Evolutionary conservation across 2,888 invertebrate genomes (phyloP), one percentile per base, ranked within the genome.

Genomic region (Aphrophora alni): DNA sequence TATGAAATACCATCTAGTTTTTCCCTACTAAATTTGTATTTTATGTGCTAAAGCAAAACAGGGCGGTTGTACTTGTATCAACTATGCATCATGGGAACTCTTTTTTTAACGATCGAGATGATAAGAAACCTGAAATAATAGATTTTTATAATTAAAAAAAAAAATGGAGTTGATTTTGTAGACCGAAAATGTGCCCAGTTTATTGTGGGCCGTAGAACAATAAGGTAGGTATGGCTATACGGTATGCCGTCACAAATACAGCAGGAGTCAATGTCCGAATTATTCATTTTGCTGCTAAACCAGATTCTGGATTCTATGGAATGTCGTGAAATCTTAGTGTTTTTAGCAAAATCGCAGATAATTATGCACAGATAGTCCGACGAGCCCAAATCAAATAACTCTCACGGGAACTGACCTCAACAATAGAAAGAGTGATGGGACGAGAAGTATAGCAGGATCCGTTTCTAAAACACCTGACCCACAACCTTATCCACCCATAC

Each of bases 41-140:
- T 33, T 33, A 76, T 51, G 76, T 51, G 28, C 59, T 51, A 17
- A 76, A 76, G 26, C 25, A 17, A 44, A 21, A 28, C 17, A 76
- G 27, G n/a, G 26, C 25, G 25, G 21, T 44, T 76, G 25, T 26
- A 21, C 28, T 59, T 51, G 24, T 76, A 59, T 76, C 76, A 25
- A 76, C 76, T 24, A 84, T 79, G 80, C 82, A 81, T 77, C 81
- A 82, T 80, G 72, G n/a, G n/a, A n/a, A n/a, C n/a, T n/a, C n/a
- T n/a, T n/a, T n/a, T n/a, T n/a, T n/a, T n/a, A n/a, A n/a, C n/a
- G n/a, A n/a, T n/a, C n/a, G n/a, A n/a, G n/a, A n/a, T n/a, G n/a
- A 5, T 33, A 33, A 3, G 33, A 33, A 33, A 8, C 33, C 33
- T 33, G 33, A 33, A 33, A 3, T 33, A 33, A 33, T 80, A 71